Base-by-base conservation (phyloP, 2,888 invertebrate genomes). In the Sphaerophoria taeniata region DNA sequence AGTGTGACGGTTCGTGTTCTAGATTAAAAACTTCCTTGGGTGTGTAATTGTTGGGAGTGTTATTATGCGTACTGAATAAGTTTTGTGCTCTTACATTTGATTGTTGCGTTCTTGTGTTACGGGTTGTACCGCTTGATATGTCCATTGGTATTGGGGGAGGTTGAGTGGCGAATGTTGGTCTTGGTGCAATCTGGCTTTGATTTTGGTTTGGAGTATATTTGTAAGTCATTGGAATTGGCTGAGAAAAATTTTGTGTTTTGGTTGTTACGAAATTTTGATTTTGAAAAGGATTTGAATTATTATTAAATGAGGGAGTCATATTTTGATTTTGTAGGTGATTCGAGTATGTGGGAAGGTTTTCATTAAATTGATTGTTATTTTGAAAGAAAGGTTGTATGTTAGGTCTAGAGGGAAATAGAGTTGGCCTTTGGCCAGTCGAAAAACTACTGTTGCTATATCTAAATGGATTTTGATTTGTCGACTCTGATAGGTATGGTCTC, bases 391-490 rank as follows among this genome's bases (percentile, higher is more conserved):
- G 39, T 39, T 39, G 39, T 39, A 39, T 39, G 3, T 9, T 39
- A 39, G 39, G 39, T 39, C 39, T 39, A 39, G 39, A 1, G 39
- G 39, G 6, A 39, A 39, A 39, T 39, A 39, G 3, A 39, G 39
- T 11, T 65, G 45, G n/a, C 47, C 39, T 7, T 72, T 79, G 16
- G 78, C 5, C 4, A 75, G 45, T 55, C 65, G 73, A 36, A 34
- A 49, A 5, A 63, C 63, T 43, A 7, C 60, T 11, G 36, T 43
- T 43, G n/a, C 60, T 34, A 61, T 34, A 2, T 51, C 12, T 60
- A 61, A 74, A 36, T 7, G 73, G 79, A 33, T 69, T 63, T 24
- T 72, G 72, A 51, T 67, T 60, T 0, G 69, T 58, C 34, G 7
- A 34, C 2, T 5, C 12, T 34, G 56, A 11, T n/a, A 31, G 34